These are phyloP conservation scores for Gobio gobio DNA, from an alignment of 2,113 vertebrate genomes.

Conservation along the genomic window DNA sequence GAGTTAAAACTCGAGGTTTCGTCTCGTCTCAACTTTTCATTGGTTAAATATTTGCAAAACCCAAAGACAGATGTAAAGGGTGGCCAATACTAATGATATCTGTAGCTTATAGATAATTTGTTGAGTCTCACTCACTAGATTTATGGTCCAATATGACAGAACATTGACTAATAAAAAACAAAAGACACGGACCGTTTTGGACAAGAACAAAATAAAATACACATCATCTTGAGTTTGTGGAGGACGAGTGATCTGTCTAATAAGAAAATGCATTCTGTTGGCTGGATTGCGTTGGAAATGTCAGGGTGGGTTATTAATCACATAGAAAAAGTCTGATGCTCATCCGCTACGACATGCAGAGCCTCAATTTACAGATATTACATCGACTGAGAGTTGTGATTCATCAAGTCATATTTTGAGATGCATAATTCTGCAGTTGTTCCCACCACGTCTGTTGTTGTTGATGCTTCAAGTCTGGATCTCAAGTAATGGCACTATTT, in stretches of 20 bases:
- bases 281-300: conserved; percentile 47
- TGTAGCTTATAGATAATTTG: not conserved
- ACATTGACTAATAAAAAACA: not conserved
- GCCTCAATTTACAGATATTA: conserved; percentile 36
- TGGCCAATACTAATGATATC: too few relatives aligned
- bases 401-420: conserved; percentile 21
- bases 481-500: not conserved
- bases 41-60: too few relatives aligned
- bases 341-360: conserved; percentile 17
- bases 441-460: not conserved
- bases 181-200: not conserved
- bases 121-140: not conserved
- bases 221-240: conserved; percentile 45
- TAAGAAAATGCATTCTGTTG: conserved; percentile 44
- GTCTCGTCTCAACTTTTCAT: too few relatives aligned
- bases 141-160: not conserved
- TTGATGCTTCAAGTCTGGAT: not conserved
- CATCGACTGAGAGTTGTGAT: not conserved
- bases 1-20: too few relatives aligned
- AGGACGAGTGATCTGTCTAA: conserved; percentile 47
- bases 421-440: not conserved
- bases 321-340: conserved; percentile 23
- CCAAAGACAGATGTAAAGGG: too few relatives aligned
- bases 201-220: not conserved
- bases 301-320: conserved; percentile 50